These are phyloP conservation scores for Callipepla squamata DNA, from an alignment of 2,113 vertebrate species.

Conservation along the genomic window DNA sequence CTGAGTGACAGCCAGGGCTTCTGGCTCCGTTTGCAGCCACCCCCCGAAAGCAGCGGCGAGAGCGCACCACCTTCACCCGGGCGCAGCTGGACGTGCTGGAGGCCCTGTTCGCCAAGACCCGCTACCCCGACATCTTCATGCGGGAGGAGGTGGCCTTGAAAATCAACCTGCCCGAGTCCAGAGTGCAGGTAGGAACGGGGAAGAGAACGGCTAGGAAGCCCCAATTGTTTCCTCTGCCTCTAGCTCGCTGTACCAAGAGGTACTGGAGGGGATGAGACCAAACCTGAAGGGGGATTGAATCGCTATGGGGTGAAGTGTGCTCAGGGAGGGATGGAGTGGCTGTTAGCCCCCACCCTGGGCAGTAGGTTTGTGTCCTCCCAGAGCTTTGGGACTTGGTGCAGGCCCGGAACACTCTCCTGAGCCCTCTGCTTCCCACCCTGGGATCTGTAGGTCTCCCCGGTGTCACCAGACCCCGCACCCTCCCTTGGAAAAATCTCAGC, in stretches of 20 bases:
- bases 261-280: rapidly evolving
- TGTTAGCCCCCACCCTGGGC: not conserved
- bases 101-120: conserved; percentile 94
- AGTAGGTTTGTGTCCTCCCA: rapidly evolving
- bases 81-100: conserved; percentile 96
- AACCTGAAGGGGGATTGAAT: not conserved
- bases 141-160: conserved; percentile 97
- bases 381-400: rapidly evolving
- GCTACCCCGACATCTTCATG: conserved; percentile 99
- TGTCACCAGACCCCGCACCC: not conserved
- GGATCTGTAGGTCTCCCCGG: rapidly evolving
- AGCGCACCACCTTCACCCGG: conserved; percentile 95
- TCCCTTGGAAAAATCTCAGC: not conserved
- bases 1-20: conserved; percentile 65
- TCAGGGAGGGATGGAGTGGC: not conserved
- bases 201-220: too few relatives aligned
- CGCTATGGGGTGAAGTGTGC: not conserved
- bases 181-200: conserved; percentile 86
- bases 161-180: conserved; percentile 96
- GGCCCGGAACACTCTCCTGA: not conserved
- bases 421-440: not conserved
- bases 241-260: too few relatives aligned
- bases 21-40: conserved; percentile 81
- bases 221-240: too few relatives aligned
- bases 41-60: conserved; percentile 94